Conservation (phyloP, 2,888 invertebrate genomes). For the Phaonia tiefii region DNA sequence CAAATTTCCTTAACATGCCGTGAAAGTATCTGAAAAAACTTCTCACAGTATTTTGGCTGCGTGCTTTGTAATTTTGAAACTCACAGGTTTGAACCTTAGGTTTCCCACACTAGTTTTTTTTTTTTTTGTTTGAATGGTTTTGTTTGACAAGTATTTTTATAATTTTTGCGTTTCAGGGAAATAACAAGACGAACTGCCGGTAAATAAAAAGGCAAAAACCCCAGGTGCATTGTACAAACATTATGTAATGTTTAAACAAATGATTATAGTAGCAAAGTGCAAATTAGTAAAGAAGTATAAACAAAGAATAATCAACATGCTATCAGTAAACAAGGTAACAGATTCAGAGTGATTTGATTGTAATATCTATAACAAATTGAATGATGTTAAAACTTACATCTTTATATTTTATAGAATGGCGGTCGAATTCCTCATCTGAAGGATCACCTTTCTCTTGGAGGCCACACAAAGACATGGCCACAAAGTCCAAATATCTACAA, state of each 20-base stretch:
- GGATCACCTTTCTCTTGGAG: constrained; percentile 83
- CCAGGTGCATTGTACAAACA: background rate
- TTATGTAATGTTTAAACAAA: background rate
- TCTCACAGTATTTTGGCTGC: no score
- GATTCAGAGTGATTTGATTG: constrained; percentile 14
- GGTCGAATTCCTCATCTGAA: constrained; percentile 83
- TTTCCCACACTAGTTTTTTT: no score
- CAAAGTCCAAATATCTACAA: constrained; percentile 82
- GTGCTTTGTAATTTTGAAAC: no score
- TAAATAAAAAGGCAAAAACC: background rate
- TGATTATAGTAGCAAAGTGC: constrained; percentile 20
- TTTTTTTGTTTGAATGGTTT: no score
- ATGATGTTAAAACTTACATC: constrained; percentile 78
- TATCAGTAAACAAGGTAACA: constrained; percentile 10
- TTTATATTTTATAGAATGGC: constrained; percentile 82
- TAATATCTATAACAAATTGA: background rate
- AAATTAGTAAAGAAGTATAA: constrained; percentile 30
- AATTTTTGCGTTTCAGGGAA: background rate
- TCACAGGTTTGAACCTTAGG: no score
- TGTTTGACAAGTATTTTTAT: no score
- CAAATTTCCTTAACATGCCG: no score
- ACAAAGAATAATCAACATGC: constrained; percentile 41
- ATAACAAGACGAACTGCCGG: background rate
- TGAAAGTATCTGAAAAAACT: no score
- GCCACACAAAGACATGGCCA: constrained; percentile 90